Conservation (phyloP, 2,888 invertebrate genomes). For the Lepidochitona cinerea region DNA sequence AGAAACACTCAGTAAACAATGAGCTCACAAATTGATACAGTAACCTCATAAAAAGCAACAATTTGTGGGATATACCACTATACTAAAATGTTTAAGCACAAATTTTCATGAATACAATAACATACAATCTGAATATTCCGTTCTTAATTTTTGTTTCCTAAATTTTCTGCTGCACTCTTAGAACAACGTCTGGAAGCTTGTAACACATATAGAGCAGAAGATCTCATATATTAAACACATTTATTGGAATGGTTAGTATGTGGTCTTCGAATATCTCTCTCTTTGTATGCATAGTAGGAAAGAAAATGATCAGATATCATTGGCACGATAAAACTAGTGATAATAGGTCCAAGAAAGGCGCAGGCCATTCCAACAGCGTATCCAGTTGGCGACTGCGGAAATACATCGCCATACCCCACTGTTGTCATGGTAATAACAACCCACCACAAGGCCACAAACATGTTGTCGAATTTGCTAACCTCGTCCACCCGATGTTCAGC, state of each 20-base stretch:
- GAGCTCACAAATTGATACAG: no score
- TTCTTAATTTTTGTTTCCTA: no score
- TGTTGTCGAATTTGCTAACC: background rate
- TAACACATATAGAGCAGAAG: no score
- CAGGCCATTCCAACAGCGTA: constrained; percentile 8
- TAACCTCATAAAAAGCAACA: no score
- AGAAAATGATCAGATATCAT: constrained; percentile 5
- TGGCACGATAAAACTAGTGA: constrained; percentile 4
- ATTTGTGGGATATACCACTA: no score
- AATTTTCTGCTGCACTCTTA: no score
- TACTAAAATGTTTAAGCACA: no score
- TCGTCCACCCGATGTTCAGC: background rate
- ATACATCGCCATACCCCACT: constrained; percentile 3
- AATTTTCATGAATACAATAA: no score
- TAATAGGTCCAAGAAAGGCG: constrained; percentile 6
- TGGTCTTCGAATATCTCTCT: background rate
- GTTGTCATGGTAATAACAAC: constrained; percentile 6
- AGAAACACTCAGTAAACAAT: no score
- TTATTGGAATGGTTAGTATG: background rate
- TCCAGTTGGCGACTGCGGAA: background rate
- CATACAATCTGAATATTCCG: no score
- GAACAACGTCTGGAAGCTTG: no score
- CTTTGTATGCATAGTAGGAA: constrained; percentile 1
- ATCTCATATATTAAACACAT: background rate
- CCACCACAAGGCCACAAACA: constrained; percentile 1